Evolutionary conservation across 1,140 invertebrate species (phyloP).

Genomic region (Orchestia grillus): DNA sequence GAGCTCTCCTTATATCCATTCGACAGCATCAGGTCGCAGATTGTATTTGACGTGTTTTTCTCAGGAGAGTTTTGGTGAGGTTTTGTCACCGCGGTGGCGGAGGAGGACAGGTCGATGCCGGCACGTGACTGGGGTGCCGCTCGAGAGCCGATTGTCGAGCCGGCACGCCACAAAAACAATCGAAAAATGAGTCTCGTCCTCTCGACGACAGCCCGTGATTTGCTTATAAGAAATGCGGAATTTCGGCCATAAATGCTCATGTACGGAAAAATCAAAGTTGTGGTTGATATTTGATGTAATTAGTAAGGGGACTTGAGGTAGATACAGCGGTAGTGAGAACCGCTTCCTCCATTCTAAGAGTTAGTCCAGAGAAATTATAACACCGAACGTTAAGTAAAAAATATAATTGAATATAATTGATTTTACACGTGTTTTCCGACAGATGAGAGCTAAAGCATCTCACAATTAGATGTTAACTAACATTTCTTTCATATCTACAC

Average conservation of each 20-base stretch:
- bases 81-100: neutral
- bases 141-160: slow-evolving; percentile 42
- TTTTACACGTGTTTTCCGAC: neutral
- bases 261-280: neutral
- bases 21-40: neutral
- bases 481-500: neutral
- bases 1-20: neutral
- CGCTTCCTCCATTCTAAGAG: neutral
- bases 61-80: neutral
- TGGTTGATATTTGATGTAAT: neutral
- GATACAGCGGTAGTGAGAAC: neutral
- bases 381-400: neutral
- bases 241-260: neutral
- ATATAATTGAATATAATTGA: neutral
- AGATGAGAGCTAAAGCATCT: neutral
- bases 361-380: neutral
- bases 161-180: slow-evolving; percentile 5
- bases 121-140: slow-evolving; percentile 25
- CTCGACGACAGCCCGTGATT: neutral
- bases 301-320: neutral
- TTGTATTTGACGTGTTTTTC: neutral
- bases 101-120: slow-evolving; percentile 24
- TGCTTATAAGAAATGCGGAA: neutral
- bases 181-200: slow-evolving; percentile 12
- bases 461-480: neutral